Evolutionary conservation across 2,888 invertebrate species (phyloP), one percentile per base, ranked within the genome.

Genomic region (Caenorhabditis japonica): DNA sequence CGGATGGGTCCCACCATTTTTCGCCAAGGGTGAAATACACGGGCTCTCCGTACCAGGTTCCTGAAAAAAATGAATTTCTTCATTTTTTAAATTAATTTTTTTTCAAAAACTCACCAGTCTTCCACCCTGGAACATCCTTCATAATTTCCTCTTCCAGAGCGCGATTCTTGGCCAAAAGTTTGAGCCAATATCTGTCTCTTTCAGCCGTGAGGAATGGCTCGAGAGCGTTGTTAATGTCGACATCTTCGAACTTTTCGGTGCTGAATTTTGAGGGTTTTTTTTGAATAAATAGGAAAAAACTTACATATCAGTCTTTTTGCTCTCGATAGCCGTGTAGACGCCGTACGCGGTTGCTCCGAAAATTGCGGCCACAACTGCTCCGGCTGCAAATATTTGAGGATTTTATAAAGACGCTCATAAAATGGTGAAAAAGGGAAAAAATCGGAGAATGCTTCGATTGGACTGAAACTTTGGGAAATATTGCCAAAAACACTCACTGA

Each of bases 111-210:
- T 38, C 15, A 53, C 70, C 79, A 17, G 68, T 68, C 43, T 84
- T 81, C 87, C 87, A 87, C 55, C 88, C 89, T 23, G 89, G 88
- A 15, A 89, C 89, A 72, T 90, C 86, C 80, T 89, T 89, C 90
- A 90, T 90, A 58, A 90, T 76, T 51, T 82, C 88, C 46, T 87
- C 86, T 77, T 90, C 90, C 39, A 88, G 87, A 21, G 90, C 90
- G 21, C 89, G 84, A 74, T 88, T 88, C 56, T 85, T 83, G 25
- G 88, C 85, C 61, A 88, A 66, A 39, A 83, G 53, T 64, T 82
- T 83, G 56, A 87, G 77, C 83, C 84, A 85, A 44, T 79, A 43
- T 75, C 87, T 68, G 60, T 87, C 87, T 41, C 87, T 78, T 70
- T 87, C 87, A 39, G 87, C 87, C 3, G 70, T 78, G 38, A 87